Evolutionary conservation across 1,140 invertebrate genomes (phyloP).

Genomic region (Lamellibrachia luymesi): DNA sequence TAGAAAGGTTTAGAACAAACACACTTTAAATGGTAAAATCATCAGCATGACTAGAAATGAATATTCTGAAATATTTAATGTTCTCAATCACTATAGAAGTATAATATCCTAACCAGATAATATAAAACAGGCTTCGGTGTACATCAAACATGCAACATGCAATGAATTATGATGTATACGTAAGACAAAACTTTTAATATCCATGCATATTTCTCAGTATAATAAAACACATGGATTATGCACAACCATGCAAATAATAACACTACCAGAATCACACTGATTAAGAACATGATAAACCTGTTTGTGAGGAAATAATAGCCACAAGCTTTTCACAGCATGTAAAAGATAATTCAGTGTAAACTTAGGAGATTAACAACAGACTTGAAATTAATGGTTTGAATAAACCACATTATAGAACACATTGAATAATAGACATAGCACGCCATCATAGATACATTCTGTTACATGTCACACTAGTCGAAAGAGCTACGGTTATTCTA

Average conservation of each 20-base stretch:
- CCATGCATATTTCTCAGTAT: not conserved
- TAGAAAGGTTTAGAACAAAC: no score
- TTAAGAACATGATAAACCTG: not conserved
- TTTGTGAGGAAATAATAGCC: not conserved
- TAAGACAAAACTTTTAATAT: not conserved
- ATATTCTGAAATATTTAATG: no score
- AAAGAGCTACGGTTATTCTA: not conserved
- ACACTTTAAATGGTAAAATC: no score
- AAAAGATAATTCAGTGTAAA: not conserved
- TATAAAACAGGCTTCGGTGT: no score
- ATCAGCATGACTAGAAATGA: no score
- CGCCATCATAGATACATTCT: not conserved
- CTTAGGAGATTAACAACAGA: not conserved
- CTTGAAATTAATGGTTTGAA: not conserved
- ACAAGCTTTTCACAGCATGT: not conserved
- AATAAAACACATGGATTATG: not conserved
- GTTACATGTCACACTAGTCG: not conserved
- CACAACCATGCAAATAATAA: not conserved
- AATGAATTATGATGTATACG: no score
- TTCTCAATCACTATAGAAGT: no score
- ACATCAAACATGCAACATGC: no score
- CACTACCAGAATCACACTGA: not conserved
- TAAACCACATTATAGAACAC: not conserved
- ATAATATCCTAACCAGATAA: no score
- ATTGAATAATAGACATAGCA: not conserved